Evolutionary conservation across 1,140 invertebrate genomes (phyloP).

Genomic region (Drosophila tani): DNA sequence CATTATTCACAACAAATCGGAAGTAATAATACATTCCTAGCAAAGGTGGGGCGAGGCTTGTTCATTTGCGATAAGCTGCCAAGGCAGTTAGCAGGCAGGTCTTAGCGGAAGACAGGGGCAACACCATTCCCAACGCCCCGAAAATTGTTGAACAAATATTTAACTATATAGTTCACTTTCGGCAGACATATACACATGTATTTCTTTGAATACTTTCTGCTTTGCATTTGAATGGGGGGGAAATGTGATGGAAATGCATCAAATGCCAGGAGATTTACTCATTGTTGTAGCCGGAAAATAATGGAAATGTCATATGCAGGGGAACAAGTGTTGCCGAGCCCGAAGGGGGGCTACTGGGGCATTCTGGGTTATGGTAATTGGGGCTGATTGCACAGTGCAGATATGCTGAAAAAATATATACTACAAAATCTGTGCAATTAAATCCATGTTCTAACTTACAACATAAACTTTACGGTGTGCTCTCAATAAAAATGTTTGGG

Average conservation of each 20-base stretch:
- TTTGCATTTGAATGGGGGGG: slow-evolving; percentile 41
- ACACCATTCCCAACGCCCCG: slow-evolving; percentile 7
- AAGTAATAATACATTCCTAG: slow-evolving; percentile 73
- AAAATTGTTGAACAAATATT: slow-evolving; percentile 44
- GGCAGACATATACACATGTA: slow-evolving; percentile 13
- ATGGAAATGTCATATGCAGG: slow-evolving; percentile 63
- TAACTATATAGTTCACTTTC: slow-evolving; percentile 16
- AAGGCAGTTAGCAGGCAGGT: slow-evolving; percentile 34
- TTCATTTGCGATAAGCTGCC: slow-evolving; percentile 62
- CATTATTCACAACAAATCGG: slow-evolving; percentile 80
- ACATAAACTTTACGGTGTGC: background rate
- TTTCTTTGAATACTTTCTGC: slow-evolving; percentile 19
- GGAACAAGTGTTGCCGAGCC: background rate
- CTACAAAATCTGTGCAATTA: background rate
- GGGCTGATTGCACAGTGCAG: background rate
- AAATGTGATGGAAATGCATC: slow-evolving; percentile 54
- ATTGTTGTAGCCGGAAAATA: slow-evolving; percentile 40
- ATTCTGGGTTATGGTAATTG: slow-evolving; percentile 20
- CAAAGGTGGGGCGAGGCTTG: slow-evolving; percentile 10
- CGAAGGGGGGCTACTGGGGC: too few relatives aligned
- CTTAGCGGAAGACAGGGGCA: slow-evolving; percentile 7
- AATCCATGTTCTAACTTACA: background rate
- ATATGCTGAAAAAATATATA: too few relatives aligned
- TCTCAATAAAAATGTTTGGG: background rate
- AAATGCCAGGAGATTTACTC: slow-evolving; percentile 38